Evolutionary conservation across 2,113 vertebrate genomes (phyloP), one percentile per base, ranked within the genome.

Genomic region (Maccullochella peelii): DNA sequence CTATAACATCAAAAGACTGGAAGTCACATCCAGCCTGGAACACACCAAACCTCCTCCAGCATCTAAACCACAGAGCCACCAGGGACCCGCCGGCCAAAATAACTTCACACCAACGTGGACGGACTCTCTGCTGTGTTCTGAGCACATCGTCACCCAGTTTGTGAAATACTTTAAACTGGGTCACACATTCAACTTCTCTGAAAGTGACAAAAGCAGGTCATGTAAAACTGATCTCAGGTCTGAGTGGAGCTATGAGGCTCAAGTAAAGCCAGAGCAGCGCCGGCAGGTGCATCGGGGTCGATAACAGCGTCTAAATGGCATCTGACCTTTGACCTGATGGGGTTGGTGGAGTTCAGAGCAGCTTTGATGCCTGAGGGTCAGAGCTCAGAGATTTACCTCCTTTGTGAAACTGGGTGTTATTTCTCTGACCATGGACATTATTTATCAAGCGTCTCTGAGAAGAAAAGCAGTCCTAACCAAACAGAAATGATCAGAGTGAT

Each of bases 71-170:
- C 50, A 1, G 42, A 79, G 55, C 55, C 77, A 40, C 55, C 55
- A 2, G 61, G 61, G 79, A 73, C 21, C 38, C 1, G 50, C 44
- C 0, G 69, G 69, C 79, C 79, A 73, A 66, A 80, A 80, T 80
- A 80, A 80, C 79, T 38, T 20, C 78, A 72, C 54, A 70, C 14
- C 11, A 11, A 12, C 52, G 1, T 11, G 27, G 11, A 23, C 27
- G 11, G 20, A 52, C 68, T 36, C 25, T 21, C 27, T 21, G 8
- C 30, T 62, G 59, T 21, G 33, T 65, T n/a, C 61, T 5, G 33
- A 62, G 77, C 67, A 79, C 77, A 71, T 71, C 68, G 5, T 80
- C 78, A 47, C 69, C 70, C 70, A 80, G 69, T 80, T 80, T 5
- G 36, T 25, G 36, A 54, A 72, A 65, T n/a, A 47, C 70, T 58